phyloP scores from a whole-genome alignment of 2,113 vertebrate genomes.

The Numida meleagris region DNA sequence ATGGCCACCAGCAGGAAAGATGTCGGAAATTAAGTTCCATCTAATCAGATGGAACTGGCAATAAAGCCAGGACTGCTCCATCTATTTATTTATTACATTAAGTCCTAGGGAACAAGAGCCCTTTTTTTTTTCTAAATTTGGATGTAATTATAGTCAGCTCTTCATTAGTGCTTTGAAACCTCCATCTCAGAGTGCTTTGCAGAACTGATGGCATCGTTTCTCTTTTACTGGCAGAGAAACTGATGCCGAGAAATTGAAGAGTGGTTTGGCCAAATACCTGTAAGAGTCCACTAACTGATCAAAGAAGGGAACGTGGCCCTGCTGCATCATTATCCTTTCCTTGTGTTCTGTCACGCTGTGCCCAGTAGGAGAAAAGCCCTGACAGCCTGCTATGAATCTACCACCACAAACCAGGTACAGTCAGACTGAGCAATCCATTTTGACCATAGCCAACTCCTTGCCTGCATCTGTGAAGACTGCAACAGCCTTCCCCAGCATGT shows the following conservation, averaged over 20 bases:
- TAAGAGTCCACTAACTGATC: not conserved
- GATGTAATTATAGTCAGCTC: constrained; percentile 26
- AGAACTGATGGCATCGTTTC: constrained; percentile 6
- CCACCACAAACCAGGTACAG: not conserved
- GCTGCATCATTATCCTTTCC: not conserved
- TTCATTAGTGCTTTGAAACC: constrained; percentile 45
- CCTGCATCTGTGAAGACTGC: not conserved
- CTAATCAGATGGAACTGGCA: constrained; percentile 50
- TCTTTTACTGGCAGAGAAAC: constrained; percentile 4
- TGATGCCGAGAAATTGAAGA: not conserved
- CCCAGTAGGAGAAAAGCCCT: not conserved
- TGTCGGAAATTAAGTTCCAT: constrained; percentile 22
- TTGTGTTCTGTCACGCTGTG: fast-evolving
- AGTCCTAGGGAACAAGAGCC: constrained; percentile 36
- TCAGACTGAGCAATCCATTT: not conserved
- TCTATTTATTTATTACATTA: constrained; percentile 61
- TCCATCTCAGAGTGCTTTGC: not conserved
- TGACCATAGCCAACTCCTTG: not conserved
- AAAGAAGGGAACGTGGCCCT: not conserved
- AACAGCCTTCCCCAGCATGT: fast-evolving
- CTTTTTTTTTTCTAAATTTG: constrained; percentile 55
- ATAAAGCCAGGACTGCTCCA: not conserved
- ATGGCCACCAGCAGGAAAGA: constrained; percentile 2
- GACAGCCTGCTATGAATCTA: not conserved
- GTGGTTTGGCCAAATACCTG: not conserved